A percentile compares a stretch with the other conserved stretches of the same genome.
phyloP scores from a whole-genome alignment of 1,140 invertebrate species.

The Leptoteleia sp. region DNA sequence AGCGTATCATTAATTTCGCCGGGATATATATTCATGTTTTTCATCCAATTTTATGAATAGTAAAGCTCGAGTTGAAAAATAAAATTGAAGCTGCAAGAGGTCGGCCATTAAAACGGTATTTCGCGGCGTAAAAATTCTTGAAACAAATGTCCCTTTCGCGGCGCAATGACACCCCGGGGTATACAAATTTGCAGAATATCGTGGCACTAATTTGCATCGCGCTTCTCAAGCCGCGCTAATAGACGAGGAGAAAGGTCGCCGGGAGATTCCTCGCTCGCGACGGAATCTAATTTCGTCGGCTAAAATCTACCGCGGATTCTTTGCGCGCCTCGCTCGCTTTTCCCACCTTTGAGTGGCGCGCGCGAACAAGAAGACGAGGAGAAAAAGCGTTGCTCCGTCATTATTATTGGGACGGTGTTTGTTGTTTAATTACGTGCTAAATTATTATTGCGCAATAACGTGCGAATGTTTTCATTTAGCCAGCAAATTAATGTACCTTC shows the following conservation, averaged over 20 bases:
- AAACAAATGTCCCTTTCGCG: slow-evolving; percentile 1
- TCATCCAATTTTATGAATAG: background rate
- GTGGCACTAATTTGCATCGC: slow-evolving; percentile 38
- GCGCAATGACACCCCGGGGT: background rate
- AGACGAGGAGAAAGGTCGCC: slow-evolving; percentile 35
- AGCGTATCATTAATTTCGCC: too few species aligned
- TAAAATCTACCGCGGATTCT: slow-evolving; percentile 10
- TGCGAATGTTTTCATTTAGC: slow-evolving; percentile 39
- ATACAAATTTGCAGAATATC: slow-evolving; percentile 28
- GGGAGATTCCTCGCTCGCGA: background rate
- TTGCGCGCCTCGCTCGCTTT: slow-evolving; percentile 13
- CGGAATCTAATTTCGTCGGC: slow-evolving; percentile 34
- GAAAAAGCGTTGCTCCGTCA: slow-evolving; percentile 7
- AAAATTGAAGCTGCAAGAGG: background rate
- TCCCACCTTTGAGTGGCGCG: slow-evolving; percentile 15
- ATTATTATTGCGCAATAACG: slow-evolving; percentile 34
- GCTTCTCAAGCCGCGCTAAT: slow-evolving; percentile 11
- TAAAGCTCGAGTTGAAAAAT: background rate
- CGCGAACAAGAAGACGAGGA: too few species aligned
- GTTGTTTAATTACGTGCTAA: slow-evolving; percentile 43
- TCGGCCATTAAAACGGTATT: background rate
- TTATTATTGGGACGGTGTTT: slow-evolving; percentile 12
- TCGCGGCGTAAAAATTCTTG: background rate
- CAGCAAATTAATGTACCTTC: background rate
- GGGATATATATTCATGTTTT: too few species aligned